Base-by-base conservation (phyloP, 2,797 vertebrate species). In the Semotilus atromaculatus region DNA sequence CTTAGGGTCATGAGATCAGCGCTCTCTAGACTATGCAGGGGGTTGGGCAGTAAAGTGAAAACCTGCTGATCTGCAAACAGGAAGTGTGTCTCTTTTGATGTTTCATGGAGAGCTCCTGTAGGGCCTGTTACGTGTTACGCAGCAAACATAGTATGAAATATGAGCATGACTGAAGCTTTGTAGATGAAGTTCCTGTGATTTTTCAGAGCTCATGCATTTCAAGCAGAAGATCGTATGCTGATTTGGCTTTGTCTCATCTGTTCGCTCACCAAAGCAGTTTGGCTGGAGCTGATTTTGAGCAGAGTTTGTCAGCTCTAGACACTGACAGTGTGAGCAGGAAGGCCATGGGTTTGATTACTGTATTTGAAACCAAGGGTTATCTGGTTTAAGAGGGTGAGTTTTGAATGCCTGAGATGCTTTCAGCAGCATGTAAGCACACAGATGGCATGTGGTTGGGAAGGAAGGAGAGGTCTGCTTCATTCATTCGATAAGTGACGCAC, bases 401-500 rank as follows among this genome's bases (percentile, higher is more conserved):
- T 80, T 38, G 31, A 71, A 83, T 80, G 70, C 73, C 48, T 70
- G 70, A 80, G 76, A 83, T 76, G 23, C 31, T 88, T 85, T 86
- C 31, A 74, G 87, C 51, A 23, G 75, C 67, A 66, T 79, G 85
- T 83, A 66, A 80, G 84, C 80, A 34, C 78, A 83, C 82, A 88
- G 81, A 83, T 85, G 83, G 71, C 80, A 67, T 81, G 86, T 85
- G 88, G 83, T 75, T 48, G 21, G 68, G 40, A 71, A 19, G 78
- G 48, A 81, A 82, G 73, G 72, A 75, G 34, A 40, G 68, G 82
- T 58, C 71, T 67, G 62, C 75, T 73, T 72, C 31, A 13, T 76
- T 68, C 64, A 31, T 87, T 84, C 40, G 21, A 72, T 66, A 60
- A 60, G 70, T 45, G 67, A 74, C 72, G n/a, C 66, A 43, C 53